Evolutionary conservation across 2,113 vertebrate genomes (phyloP).

Genomic region (Lepus americanus): DNA sequence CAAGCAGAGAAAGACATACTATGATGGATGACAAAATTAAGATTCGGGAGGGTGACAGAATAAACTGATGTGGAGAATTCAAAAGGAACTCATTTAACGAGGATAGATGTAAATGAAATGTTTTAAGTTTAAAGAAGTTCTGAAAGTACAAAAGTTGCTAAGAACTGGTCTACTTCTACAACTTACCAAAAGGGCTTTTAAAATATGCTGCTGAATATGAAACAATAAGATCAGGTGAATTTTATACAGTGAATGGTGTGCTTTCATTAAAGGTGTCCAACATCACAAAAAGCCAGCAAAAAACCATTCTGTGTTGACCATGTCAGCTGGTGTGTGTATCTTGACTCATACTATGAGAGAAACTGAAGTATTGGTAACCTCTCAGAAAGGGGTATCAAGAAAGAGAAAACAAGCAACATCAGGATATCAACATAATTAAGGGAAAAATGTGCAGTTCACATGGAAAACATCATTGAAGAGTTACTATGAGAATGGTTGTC

Average conservation of each 20-base stretch:
- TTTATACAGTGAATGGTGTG: neutral
- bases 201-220: neutral
- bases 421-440: neutral
- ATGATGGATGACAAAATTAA: conserved; percentile 33
- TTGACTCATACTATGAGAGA: neutral
- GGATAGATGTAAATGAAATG: conserved; percentile 16
- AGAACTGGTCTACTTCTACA: neutral
- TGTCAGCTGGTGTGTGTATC: neutral
- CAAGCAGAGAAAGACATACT: conserved; percentile 1
- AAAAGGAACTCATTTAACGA: neutral
- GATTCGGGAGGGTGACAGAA: neutral
- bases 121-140: neutral
- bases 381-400: neutral
- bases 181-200: neutral
- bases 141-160: neutral
- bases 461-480: neutral
- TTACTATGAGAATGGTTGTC: neutral
- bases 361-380: neutral
- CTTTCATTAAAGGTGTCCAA: neutral
- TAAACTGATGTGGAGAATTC: neutral
- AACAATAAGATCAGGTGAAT: neutral
- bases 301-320: neutral
- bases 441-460: neutral
- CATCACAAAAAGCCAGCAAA: neutral
- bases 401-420: neutral